phyloP scores from a whole-genome alignment of 2,113 vertebrate genomes.

The Muntiacus reevesi region DNA sequence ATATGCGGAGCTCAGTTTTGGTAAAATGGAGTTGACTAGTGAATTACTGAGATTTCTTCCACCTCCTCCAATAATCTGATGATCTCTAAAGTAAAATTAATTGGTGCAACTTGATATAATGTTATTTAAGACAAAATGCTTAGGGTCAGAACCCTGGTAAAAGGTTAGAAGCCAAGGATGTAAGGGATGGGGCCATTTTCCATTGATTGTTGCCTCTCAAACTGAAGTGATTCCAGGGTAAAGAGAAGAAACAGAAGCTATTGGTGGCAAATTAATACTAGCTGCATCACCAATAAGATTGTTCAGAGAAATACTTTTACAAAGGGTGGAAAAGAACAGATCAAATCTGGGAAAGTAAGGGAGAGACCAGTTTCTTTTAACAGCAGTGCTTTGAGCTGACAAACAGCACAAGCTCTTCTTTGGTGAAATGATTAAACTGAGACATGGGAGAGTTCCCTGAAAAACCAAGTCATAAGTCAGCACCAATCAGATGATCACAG shows the following conservation, averaged over 20 bases:
- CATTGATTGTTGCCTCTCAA: not conserved
- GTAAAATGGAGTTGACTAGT: not conserved
- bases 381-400: not conserved
- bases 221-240: not conserved
- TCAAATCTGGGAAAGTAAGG: not conserved
- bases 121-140: not conserved
- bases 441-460: not conserved
- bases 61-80: not conserved
- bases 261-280: not conserved
- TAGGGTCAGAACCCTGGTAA: not conserved
- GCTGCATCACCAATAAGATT: not conserved
- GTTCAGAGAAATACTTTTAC: not conserved
- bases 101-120: not conserved
- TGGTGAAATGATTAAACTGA: not conserved
- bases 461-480: conserved; percentile 18
- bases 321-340: not conserved
- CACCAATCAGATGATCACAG: not conserved
- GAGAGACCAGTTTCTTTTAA: not conserved
- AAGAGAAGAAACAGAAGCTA: not conserved
- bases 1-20: not conserved
- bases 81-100: not conserved
- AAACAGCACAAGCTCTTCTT: not conserved
- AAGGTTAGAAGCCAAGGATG: not conserved
- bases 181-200: not conserved
- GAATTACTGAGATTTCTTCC: not conserved